A percentile compares a stretch with the other conserved stretches of the same genome.
Conservation (phyloP, 2,888 invertebrate species). For the Volucella inanis region DNA sequence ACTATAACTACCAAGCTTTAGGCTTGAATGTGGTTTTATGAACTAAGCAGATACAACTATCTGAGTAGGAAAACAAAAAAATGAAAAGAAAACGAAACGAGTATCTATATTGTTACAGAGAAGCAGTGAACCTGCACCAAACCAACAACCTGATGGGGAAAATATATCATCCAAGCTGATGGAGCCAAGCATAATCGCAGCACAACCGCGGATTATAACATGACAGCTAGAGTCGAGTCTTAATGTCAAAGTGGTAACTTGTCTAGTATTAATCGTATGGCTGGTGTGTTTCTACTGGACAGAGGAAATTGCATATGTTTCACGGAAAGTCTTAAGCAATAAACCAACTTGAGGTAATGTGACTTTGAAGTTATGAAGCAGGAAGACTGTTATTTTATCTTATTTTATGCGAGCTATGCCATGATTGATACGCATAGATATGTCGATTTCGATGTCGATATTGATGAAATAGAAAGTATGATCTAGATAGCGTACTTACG, state of each 20-base stretch:
- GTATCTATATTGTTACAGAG: not conserved
- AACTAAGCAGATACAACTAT: constrained; percentile 36
- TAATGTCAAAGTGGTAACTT: constrained; percentile 44
- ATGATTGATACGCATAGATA: too few relatives aligned
- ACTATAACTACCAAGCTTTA: not conserved
- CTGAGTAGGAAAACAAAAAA: not conserved
- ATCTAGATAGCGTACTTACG: constrained; percentile 32
- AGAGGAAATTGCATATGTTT: constrained; percentile 44
- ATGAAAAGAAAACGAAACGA: constrained; percentile 11
- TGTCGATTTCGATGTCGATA: not conserved
- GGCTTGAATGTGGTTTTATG: constrained; percentile 34
- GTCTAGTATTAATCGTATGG: not conserved
- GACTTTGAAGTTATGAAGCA: not conserved
- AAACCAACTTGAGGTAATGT: constrained; percentile 19
- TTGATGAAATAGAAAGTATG: not conserved
- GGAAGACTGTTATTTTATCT: constrained; percentile 27
- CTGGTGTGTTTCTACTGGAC: constrained; percentile 4
- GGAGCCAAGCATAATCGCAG: constrained; percentile 6
- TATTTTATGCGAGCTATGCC: constrained; percentile 6
- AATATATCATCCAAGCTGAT: constrained; percentile 38
- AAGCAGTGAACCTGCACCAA: constrained; percentile 7
- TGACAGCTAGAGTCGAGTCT: constrained; percentile 20
- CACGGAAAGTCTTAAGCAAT: constrained; percentile 11
- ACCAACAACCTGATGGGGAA: constrained; percentile 30
- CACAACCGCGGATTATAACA: not conserved